phyloP scores from a whole-genome alignment of 2,113 vertebrate species.

The Tragelaphus strepsiceros region DNA sequence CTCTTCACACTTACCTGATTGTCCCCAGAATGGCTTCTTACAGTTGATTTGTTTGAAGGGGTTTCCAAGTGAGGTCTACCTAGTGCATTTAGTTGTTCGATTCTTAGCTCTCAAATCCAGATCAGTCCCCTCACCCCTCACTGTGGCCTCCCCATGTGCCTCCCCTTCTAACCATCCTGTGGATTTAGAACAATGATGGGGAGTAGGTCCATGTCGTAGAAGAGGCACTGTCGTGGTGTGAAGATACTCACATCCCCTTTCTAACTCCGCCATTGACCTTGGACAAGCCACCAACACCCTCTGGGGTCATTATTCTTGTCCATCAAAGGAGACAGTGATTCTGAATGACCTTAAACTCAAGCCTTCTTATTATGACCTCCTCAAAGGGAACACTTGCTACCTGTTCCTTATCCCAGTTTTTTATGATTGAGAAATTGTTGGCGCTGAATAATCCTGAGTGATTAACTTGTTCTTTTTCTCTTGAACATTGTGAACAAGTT shows the following conservation, averaged over 20 bases:
- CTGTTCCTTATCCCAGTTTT: background rate
- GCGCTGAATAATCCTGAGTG: background rate
- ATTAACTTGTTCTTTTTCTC: background rate
- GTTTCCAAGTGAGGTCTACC: background rate
- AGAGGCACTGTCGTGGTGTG: background rate
- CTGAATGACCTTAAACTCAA: background rate
- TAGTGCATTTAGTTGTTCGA: background rate
- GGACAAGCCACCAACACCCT: background rate
- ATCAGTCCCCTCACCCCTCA: too few species aligned
- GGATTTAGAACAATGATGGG: background rate
- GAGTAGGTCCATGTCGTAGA: background rate
- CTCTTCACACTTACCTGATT: background rate
- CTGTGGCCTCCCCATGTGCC: too few species aligned
- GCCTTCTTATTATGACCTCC: background rate
- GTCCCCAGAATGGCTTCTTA: background rate
- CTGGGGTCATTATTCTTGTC: constrained; percentile 27
- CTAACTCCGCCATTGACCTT: constrained; percentile 10
- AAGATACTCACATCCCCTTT: background rate
- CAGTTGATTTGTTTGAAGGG: background rate
- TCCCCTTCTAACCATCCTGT: background rate
- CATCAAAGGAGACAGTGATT: background rate
- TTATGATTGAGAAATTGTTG: background rate
- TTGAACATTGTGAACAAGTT: background rate
- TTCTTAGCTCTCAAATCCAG: background rate
- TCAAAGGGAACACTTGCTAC: background rate